Conservation (phyloP, 2,888 invertebrate species). For the Nematopogon swammerdamellus region DNA sequence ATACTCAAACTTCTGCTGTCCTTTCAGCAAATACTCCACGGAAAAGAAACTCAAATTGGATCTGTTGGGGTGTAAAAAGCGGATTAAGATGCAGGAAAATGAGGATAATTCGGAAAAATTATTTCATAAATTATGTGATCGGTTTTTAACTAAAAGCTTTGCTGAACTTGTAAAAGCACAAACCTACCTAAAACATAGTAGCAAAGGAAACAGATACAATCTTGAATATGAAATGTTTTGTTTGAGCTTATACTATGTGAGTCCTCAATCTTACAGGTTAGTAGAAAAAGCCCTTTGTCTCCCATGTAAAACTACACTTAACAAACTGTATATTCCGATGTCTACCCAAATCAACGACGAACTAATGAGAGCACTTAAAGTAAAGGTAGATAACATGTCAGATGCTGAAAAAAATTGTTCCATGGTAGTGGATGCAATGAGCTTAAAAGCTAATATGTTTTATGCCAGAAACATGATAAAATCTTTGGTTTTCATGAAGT, state of each 20-base stretch:
- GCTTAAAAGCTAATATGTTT: slow-evolving; percentile 1
- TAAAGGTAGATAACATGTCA: background rate
- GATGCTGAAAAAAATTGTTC: background rate
- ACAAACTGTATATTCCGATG: background rate
- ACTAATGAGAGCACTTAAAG: background rate
- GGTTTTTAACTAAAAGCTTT: background rate
- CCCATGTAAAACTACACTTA: background rate
- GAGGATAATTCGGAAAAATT: background rate
- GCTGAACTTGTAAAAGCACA: background rate
- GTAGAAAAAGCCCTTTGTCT: background rate
- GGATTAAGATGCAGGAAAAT: background rate
- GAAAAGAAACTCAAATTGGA: background rate
- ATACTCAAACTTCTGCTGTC: background rate
- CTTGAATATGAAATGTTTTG: background rate
- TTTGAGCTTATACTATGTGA: background rate
- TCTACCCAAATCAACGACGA: background rate
- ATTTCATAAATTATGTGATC: background rate
- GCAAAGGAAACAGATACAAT: background rate
- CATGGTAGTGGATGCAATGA: slow-evolving; percentile 1
- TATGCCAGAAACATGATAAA: background rate
- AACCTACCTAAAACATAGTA: background rate
- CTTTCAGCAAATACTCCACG: background rate
- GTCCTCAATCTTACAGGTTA: background rate
- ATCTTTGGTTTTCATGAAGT: slow-evolving; percentile 1
- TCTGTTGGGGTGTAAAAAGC: background rate